These are phyloP conservation scores for Anolis carolinensis DNA, from an alignment of 2,113 vertebrate genomes.

Conservation along the genomic window DNA sequence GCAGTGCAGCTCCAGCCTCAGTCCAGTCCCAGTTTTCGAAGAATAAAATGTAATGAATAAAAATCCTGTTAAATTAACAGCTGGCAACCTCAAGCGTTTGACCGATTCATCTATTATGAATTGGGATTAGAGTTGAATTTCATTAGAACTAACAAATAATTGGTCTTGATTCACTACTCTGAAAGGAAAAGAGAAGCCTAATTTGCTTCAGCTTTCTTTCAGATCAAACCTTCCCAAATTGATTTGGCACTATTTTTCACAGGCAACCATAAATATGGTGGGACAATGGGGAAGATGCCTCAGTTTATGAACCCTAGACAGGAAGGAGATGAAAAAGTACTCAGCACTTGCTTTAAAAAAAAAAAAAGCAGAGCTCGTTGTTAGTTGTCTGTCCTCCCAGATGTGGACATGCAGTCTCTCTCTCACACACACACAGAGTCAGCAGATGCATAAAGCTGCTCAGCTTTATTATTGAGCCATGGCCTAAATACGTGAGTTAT, in stretches of 20 bases:
- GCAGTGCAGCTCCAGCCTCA: too few species aligned
- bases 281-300: background rate
- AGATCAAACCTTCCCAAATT: background rate
- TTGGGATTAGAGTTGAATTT: background rate
- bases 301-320: too few species aligned
- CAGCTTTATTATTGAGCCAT: constrained; percentile 48
- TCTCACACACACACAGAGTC: background rate
- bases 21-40: background rate
- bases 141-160: background rate
- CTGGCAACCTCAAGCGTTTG: background rate
- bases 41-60: constrained; percentile 1
- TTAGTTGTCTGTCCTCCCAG: background rate
- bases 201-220: constrained; percentile 1
- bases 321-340: background rate
- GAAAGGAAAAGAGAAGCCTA: background rate
- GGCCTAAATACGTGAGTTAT: constrained; percentile 57
- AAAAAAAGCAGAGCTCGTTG: too few species aligned
- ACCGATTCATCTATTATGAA: background rate
- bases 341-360: background rate
- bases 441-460: constrained; percentile 28
- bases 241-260: constrained; percentile 1
- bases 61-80: background rate
- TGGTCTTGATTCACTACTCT: background rate
- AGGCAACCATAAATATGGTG: constrained; percentile 4
- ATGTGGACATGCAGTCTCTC: fast-evolving